A percentile compares a stretch with the other conserved stretches of the same genome.
Conservation (phyloP, 2,888 invertebrate genomes). For the Malthinus seriepunctatus region DNA sequence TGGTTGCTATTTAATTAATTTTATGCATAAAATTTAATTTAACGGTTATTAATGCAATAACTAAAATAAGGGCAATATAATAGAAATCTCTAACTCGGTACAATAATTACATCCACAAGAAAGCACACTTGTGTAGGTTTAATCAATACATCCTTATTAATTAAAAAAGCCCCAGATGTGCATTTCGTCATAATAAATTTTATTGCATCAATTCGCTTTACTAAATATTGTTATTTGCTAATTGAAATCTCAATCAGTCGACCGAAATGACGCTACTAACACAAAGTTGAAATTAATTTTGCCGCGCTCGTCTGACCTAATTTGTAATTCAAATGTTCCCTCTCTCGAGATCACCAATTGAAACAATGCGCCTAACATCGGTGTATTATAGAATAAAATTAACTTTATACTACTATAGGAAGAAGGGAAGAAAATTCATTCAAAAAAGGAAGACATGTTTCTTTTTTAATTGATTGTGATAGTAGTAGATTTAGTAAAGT, state of each 20-base stretch:
- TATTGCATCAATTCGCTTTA: slow-evolving; percentile 38
- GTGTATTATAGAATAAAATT: slow-evolving; percentile 27
- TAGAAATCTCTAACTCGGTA: too few species aligned
- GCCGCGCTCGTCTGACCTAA: slow-evolving; percentile 40
- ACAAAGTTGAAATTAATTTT: slow-evolving; percentile 50
- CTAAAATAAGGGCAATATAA: too few species aligned
- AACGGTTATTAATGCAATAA: too few species aligned
- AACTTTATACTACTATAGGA: slow-evolving; percentile 1
- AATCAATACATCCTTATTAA: neutral
- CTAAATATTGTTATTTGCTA: slow-evolving; percentile 49
- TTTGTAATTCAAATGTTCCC: slow-evolving; percentile 49
- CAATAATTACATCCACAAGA: too few species aligned
- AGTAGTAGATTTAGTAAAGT: too few species aligned
- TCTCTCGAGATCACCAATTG: slow-evolving; percentile 30
- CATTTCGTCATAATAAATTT: neutral
- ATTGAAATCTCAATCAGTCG: slow-evolving; percentile 39
- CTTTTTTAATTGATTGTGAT: neutral
- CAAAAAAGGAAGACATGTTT: neutral
- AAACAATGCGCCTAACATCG: slow-evolving; percentile 27
- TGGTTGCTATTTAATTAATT: too few species aligned
- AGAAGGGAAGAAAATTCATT: slow-evolving; percentile 1
- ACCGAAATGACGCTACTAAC: slow-evolving; percentile 39
- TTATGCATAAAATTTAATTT: too few species aligned
- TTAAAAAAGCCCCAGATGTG: slow-evolving; percentile 1
- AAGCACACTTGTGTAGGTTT: too few species aligned